Evolutionary conservation across 2,113 vertebrate species (phyloP).

Genomic region (Passer domesticus): DNA sequence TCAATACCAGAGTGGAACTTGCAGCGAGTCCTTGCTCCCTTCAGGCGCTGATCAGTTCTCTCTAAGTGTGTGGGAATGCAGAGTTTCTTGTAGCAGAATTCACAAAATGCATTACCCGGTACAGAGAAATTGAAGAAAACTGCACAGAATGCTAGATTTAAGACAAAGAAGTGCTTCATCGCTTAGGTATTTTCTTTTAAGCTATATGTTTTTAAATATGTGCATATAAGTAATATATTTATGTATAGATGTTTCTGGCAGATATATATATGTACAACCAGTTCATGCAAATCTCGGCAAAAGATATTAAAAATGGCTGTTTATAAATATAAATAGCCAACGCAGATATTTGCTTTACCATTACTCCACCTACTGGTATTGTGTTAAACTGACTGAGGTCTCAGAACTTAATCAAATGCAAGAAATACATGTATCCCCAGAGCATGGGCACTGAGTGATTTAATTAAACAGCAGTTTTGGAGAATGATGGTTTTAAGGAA

Average conservation of each 20-base stretch:
- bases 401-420: neutral
- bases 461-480: neutral
- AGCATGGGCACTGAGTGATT: neutral
- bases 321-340: constrained; percentile 20
- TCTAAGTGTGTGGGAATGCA: neutral
- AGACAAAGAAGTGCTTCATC: neutral
- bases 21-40: neutral
- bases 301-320: constrained; percentile 44
- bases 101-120: neutral
- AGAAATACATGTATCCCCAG: neutral
- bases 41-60: neutral
- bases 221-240: neutral
- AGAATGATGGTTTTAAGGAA: neutral
- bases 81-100: neutral
- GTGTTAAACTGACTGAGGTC: constrained; percentile 44
- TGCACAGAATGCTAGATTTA: neutral
- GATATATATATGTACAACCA: neutral
- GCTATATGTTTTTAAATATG: neutral
- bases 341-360: constrained; percentile 75
- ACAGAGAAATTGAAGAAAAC: neutral
- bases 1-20: neutral
- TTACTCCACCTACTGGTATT: constrained; percentile 80
- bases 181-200: neutral
- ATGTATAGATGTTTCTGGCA: neutral
- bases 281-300: constrained; percentile 50